These are phyloP conservation scores for Enteromius fasciolatus DNA, from an alignment of 2,797 vertebrate genomes.

Conservation along the genomic window DNA sequence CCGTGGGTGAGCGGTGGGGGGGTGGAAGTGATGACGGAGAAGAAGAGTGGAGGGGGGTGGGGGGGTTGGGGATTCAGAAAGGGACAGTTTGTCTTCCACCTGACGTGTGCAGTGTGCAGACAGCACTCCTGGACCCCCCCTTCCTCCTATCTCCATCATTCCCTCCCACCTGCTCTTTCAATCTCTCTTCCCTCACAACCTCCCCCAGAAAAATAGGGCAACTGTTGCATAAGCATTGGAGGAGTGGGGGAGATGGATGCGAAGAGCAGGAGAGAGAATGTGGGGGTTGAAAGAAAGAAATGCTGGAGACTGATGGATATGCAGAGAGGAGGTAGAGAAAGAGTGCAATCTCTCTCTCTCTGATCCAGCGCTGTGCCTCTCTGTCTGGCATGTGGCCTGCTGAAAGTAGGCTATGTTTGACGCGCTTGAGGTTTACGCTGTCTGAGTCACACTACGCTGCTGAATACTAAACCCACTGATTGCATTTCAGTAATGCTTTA, in stretches of 20 bases:
- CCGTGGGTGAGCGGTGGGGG: conserved; percentile 15
- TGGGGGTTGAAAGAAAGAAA: conserved; percentile 54
- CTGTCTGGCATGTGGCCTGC: conserved; percentile 74
- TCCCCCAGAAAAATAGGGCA: conserved; percentile 75
- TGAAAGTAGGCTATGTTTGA: conserved; percentile 81
- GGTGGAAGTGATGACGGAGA: conserved; percentile 24
- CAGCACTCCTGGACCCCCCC: conserved; percentile 57
- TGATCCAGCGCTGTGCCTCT: conserved; percentile 65
- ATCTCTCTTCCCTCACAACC: conserved; percentile 66
- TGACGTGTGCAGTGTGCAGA: conserved; percentile 65
- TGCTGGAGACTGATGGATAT: conserved; percentile 56
- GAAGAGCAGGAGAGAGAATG: conserved; percentile 63
- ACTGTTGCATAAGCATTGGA: conserved; percentile 74
- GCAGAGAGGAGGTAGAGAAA: conserved; percentile 55
- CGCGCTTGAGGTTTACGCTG: conserved; percentile 70
- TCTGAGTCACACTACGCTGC: conserved; percentile 78
- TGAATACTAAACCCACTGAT: conserved; percentile 80
- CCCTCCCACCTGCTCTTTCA: conserved; percentile 64
- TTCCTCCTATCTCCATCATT: conserved; percentile 40
- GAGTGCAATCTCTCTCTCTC: conserved; percentile 48
- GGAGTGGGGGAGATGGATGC: conserved; percentile 64
- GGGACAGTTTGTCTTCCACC: conserved; percentile 62
- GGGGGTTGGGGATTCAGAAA: conserved; percentile 56
- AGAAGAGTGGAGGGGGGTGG: conserved; percentile 42
- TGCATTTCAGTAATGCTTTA: conserved; percentile 71